Conservation (phyloP, 2,113 vertebrate species). For the Malurus cyaneus region DNA sequence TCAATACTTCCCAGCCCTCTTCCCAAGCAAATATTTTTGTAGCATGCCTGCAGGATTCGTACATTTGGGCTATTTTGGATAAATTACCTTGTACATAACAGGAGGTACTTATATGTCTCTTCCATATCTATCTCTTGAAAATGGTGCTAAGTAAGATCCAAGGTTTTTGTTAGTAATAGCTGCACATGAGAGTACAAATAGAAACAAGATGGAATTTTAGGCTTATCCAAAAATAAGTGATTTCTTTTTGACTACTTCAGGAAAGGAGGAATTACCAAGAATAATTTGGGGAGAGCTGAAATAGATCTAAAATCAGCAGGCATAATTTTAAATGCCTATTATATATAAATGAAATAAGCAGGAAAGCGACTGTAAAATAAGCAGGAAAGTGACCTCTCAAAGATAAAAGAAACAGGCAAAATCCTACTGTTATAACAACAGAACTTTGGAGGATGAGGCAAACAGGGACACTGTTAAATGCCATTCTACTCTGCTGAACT, state of each 20-base stretch:
- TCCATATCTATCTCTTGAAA: neutral
- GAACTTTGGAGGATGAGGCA: neutral
- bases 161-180: neutral
- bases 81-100: neutral
- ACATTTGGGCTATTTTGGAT: neutral
- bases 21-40: neutral
- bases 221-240: neutral
- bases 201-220: neutral
- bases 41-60: neutral
- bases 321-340: neutral
- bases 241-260: neutral
- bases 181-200: neutral
- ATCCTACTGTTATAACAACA: neutral
- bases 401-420: neutral
- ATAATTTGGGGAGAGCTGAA: neutral
- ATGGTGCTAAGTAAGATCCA: neutral
- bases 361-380: neutral
- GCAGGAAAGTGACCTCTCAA: neutral
- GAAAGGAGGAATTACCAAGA: neutral
- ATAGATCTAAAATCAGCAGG: neutral
- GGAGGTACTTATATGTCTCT: neutral
- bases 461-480: neutral
- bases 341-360: neutral
- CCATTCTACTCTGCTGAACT: neutral
- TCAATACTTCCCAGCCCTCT: neutral